These are phyloP conservation scores for Lithophane socia DNA, from an alignment of 2,888 invertebrate species.

Conservation along the genomic window DNA sequence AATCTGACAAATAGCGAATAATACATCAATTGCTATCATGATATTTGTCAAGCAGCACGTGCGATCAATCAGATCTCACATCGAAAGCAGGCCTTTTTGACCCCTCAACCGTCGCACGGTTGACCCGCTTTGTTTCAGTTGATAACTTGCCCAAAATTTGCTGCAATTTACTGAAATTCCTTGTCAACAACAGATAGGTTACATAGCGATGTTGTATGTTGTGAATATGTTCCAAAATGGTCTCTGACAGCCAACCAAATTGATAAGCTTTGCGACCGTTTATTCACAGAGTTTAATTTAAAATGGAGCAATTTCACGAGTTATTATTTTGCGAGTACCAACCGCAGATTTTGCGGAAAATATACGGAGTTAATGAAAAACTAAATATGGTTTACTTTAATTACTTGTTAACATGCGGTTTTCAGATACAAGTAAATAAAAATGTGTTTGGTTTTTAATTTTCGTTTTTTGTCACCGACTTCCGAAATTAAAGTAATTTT, in stretches of 20 bases:
- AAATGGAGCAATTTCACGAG: conserved; percentile 11
- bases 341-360: conserved; percentile 1
- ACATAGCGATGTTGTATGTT: conserved; percentile 36
- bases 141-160: conserved; percentile 32
- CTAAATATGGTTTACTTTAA: conserved; percentile 12
- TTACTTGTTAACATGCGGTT: conserved; percentile 1
- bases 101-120: conserved; percentile 5
- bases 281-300: conserved; percentile 25
- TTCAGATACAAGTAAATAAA: background rate
- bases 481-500: no score
- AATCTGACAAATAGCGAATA: conserved; percentile 21
- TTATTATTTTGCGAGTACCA: background rate
- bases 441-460: no score
- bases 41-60: conserved; percentile 23
- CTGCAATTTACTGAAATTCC: conserved; percentile 40
- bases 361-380: conserved; percentile 5
- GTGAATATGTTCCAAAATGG: conserved; percentile 29
- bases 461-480: no score
- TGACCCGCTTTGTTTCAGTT: conserved; percentile 23
- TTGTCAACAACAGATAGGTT: conserved; percentile 43
- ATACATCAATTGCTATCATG: conserved; percentile 25
- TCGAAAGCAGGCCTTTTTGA: conserved; percentile 5
- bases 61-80: conserved; percentile 12
- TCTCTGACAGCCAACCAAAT: conserved; percentile 43
- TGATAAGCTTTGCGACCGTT: conserved; percentile 48